phyloP scores from a whole-genome alignment of 2,888 invertebrate genomes.

The Campoplex nolae region DNA sequence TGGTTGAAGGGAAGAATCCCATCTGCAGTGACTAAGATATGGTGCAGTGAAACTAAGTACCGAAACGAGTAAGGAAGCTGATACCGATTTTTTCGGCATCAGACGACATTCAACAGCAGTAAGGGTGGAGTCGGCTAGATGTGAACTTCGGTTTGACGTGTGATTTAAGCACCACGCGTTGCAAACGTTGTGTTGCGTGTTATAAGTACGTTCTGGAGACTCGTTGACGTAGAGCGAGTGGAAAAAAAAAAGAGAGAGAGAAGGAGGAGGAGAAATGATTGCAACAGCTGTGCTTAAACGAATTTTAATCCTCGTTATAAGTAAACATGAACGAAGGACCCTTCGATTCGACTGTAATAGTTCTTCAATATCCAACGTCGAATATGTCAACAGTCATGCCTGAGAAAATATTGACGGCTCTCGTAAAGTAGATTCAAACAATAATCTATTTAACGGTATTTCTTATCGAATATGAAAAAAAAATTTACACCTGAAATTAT shows the following conservation, averaged over 20 bases:
- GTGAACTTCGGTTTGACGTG: conserved; percentile 61
- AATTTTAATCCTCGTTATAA: conserved; percentile 62
- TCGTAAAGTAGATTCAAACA: not conserved
- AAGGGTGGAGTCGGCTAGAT: conserved; percentile 47
- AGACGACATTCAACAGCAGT: conserved; percentile 44
- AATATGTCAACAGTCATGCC: conserved; percentile 10
- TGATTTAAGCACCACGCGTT: conserved; percentile 65
- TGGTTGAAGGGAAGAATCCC: not conserved
- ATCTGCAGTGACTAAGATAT: conserved; percentile 48
- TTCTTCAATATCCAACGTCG: conserved; percentile 29
- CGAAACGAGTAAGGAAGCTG: conserved; percentile 17
- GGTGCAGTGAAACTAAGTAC: not conserved
- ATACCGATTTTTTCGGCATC: conserved; percentile 36
- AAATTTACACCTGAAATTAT: not conserved
- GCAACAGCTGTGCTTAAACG: conserved; percentile 65
- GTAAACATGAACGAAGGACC: conserved; percentile 49
- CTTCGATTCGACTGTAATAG: conserved; percentile 30
- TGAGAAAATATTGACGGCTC: not conserved
- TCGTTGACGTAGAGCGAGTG: conserved; percentile 19
- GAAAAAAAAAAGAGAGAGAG: not conserved
- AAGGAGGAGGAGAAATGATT: conserved; percentile 18
- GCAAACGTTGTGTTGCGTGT: conserved; percentile 42
- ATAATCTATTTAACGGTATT: not conserved
- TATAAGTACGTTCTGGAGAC: conserved; percentile 42
- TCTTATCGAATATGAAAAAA: not conserved